Evolutionary conservation across 2,113 vertebrate genomes (phyloP).

Genomic region (Ailurus styani): DNA sequence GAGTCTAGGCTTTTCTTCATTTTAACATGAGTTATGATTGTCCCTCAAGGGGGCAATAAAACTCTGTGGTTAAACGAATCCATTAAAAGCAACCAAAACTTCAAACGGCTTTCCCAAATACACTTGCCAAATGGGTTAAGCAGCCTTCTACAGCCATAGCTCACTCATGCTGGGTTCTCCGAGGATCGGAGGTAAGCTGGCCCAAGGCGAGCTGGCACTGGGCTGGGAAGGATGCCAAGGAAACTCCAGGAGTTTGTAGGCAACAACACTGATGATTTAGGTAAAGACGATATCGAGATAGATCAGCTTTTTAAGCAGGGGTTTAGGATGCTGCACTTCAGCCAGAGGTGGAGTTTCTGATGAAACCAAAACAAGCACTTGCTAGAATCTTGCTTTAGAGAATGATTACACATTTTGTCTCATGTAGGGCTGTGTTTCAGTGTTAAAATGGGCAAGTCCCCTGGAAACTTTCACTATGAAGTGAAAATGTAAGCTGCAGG

Average conservation of each 20-base stretch:
- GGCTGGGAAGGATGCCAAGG: neutral
- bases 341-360: neutral
- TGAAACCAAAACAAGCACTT: neutral
- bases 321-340: neutral
- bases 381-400: neutral
- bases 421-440: neutral
- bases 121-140: conserved; percentile 29
- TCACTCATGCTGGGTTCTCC: neutral
- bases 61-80: conserved; percentile 43
- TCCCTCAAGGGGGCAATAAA: conserved; percentile 55
- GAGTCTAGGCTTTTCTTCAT: neutral
- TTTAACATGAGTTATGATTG: conserved; percentile 43
- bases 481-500: neutral
- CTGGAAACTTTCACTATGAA: neutral
- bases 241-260: conserved; percentile 32
- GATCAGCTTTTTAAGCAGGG: neutral
- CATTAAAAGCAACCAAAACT: conserved; percentile 24
- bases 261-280: neutral
- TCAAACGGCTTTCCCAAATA: conserved; percentile 8
- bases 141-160: neutral
- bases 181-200: neutral
- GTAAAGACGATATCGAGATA: neutral
- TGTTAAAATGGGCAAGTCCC: neutral
- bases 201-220: neutral
- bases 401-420: neutral